Conservation (phyloP, 1,140 invertebrate species). For the Ganaspis sp. region DNA sequence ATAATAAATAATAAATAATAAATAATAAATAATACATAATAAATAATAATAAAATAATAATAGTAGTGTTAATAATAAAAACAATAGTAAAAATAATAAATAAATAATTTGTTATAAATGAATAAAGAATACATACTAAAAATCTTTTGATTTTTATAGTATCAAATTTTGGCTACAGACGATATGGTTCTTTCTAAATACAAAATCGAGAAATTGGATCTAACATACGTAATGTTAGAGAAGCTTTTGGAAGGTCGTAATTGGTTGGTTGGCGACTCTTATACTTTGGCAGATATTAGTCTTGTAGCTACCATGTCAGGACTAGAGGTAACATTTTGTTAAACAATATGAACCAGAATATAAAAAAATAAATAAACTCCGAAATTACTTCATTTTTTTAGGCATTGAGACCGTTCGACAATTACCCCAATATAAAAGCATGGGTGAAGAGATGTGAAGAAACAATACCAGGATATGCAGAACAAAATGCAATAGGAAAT, state of each 20-base stretch:
- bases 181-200: neutral
- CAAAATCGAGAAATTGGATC: neutral
- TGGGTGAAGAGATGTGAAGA: constrained; percentile 53
- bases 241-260: constrained; percentile 45
- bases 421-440: constrained; percentile 48
- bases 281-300: constrained; percentile 61
- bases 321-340: constrained; percentile 38
- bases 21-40: too few species aligned
- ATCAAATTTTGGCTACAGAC: neutral
- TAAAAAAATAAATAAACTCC: too few species aligned
- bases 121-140: too few species aligned
- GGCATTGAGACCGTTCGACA: constrained; percentile 40
- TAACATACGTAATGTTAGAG: constrained; percentile 21
- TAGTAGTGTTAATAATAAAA: too few species aligned
- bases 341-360: neutral
- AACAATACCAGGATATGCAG: constrained; percentile 48
- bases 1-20: too few species aligned
- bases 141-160: neutral
- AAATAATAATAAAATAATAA: too few species aligned
- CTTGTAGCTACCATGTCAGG: constrained; percentile 32
- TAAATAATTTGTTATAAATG: too few species aligned
- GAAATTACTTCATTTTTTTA: constrained; percentile 32
- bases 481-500: constrained; percentile 37
- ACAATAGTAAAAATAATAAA: too few species aligned
- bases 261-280: constrained; percentile 57